phyloP scores from a whole-genome alignment of 2,888 invertebrate genomes.

The Stratiomys singularior region DNA sequence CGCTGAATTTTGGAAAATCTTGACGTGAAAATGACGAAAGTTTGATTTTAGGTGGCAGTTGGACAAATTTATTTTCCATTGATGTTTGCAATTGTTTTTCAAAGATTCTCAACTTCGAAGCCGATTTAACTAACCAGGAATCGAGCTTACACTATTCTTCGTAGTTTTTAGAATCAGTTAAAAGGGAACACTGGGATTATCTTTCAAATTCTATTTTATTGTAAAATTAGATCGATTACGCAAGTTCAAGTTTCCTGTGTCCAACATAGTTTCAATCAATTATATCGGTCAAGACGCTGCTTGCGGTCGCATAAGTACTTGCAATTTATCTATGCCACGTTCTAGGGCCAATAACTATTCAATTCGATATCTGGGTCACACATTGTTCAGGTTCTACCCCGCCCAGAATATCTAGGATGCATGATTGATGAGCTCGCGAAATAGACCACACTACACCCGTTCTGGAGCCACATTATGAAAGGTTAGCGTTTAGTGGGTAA shows the following conservation, averaged over 20 bases:
- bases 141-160: background rate
- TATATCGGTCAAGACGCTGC: background rate
- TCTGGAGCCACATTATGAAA: background rate
- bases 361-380: background rate
- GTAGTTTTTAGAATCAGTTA: no score
- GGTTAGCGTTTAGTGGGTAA: background rate
- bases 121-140: no score
- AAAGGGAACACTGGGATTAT: no score
- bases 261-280: background rate
- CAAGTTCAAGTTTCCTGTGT: background rate
- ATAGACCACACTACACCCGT: background rate
- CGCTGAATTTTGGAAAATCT: background rate
- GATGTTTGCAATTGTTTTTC: no score
- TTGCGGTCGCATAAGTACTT: background rate
- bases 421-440: constrained; percentile 30
- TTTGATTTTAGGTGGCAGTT: background rate
- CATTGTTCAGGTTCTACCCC: background rate
- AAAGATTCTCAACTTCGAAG: no score
- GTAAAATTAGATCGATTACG: background rate
- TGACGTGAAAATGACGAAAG: background rate
- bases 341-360: background rate
- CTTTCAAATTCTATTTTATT: background rate
- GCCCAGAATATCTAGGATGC: constrained; percentile 1
- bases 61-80: no score
- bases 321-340: background rate